Evolutionary conservation across 2,888 invertebrate genomes (phyloP).

Genomic region (Pseudanteris insignis): DNA sequence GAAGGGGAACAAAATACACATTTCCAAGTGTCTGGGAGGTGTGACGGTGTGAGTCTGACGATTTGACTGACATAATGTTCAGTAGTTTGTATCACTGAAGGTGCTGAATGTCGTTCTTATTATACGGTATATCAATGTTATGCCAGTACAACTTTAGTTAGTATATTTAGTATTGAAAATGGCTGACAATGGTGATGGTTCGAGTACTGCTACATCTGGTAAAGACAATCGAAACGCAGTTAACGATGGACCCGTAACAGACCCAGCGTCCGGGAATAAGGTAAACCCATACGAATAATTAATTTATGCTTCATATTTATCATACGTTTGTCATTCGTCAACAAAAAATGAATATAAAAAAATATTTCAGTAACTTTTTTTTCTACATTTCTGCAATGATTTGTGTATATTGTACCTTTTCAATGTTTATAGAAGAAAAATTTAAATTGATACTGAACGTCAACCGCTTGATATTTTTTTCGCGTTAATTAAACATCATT

Average conservation of each 20-base stretch:
- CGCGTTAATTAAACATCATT: too few relatives aligned
- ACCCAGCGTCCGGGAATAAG: conserved; percentile 76
- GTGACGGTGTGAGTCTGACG: too few relatives aligned
- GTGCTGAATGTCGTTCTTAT: conserved; percentile 21
- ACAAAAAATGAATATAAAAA: too few relatives aligned
- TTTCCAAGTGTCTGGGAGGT: conserved; percentile 8
- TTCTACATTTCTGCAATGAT: too few relatives aligned
- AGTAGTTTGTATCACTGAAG: conserved; percentile 31
- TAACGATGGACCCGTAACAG: conserved; percentile 79
- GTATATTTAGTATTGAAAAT: conserved; percentile 56
- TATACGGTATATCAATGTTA: conserved; percentile 19
- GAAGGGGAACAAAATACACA: conserved; percentile 6
- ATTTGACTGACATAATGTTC: conserved; percentile 14
- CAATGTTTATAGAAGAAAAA: neutral
- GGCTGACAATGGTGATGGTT: conserved; percentile 62
- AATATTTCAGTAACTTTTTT: too few relatives aligned
- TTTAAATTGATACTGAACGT: too few relatives aligned
- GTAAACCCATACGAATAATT: conserved; percentile 61
- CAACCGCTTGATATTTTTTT: too few relatives aligned
- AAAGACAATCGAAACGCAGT: conserved; percentile 67
- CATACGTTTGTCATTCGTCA: too few relatives aligned
- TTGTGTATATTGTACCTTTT: neutral
- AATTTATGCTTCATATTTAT: too few relatives aligned
- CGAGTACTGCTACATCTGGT: conserved; percentile 55
- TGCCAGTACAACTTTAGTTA: conserved; percentile 30